A percentile compares a stretch with the other conserved stretches of the same genome.
Conservation (phyloP, 2,797 vertebrate genomes). For the Macropus fuliginosus region DNA sequence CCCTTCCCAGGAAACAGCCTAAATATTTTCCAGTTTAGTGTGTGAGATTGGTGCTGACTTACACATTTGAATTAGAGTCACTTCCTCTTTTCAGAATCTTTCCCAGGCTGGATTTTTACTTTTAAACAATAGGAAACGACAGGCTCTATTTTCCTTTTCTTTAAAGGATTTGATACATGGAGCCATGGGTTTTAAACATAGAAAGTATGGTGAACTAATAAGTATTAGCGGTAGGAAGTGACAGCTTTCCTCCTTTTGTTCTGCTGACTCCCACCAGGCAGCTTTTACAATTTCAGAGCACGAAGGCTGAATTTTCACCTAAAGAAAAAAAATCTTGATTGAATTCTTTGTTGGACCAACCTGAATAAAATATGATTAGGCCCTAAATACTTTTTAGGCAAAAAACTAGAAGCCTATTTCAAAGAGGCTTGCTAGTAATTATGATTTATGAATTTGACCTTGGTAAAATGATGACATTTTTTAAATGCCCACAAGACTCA, state of each 20-base stretch:
- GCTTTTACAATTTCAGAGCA: conserved; percentile 78
- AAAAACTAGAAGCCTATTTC: background rate
- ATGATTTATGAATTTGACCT: background rate
- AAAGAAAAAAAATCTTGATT: conserved; percentile 66
- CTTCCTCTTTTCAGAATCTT: conserved; percentile 72
- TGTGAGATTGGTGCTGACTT: conserved; percentile 59
- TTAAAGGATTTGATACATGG: conserved; percentile 67
- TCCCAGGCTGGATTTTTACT: conserved; percentile 74
- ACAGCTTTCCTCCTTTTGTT: conserved; percentile 97
- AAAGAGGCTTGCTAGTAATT: conserved; percentile 8
- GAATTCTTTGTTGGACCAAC: conserved; percentile 69
- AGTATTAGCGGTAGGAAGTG: conserved; percentile 87
- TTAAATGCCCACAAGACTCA: background rate
- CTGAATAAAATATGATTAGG: conserved; percentile 54
- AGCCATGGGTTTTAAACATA: conserved; percentile 43
- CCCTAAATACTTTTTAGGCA: conserved; percentile 35
- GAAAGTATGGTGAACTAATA: conserved; percentile 69
- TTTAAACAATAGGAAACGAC: conserved; percentile 80
- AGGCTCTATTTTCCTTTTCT: conserved; percentile 69
- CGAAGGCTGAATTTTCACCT: conserved; percentile 83
- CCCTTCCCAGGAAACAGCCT: conserved; percentile 64
- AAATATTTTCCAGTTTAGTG: conserved; percentile 75
- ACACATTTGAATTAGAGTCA: conserved; percentile 66
- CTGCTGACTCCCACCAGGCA: conserved; percentile 65
- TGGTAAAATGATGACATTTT: background rate